Conservation (phyloP, 2,888 invertebrate genomes). For the Teleogryllus oceanicus region DNA sequence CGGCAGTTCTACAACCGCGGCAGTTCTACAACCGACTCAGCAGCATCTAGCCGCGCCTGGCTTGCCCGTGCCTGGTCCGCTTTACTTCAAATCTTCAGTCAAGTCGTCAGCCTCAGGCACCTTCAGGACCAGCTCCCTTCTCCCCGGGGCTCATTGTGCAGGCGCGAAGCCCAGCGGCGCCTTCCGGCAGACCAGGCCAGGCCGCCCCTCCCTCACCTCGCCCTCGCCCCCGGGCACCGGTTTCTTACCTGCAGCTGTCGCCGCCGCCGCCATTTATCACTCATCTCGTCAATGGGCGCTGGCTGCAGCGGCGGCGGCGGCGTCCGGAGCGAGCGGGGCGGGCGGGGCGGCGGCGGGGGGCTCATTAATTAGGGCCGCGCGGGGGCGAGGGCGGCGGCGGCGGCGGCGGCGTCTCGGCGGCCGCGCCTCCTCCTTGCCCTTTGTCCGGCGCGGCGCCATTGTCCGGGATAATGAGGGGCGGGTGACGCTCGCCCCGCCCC, state of each 20-base stretch:
- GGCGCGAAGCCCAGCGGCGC: too few relatives aligned
- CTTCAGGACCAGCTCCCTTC: too few relatives aligned
- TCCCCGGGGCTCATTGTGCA: too few relatives aligned
- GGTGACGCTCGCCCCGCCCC: not conserved
- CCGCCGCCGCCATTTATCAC: slow-evolving; percentile 7
- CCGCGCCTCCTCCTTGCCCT: not conserved
- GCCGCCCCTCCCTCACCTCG: not conserved
- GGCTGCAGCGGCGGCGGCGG: not conserved
- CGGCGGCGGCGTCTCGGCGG: not conserved
- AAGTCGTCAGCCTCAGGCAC: too few relatives aligned
- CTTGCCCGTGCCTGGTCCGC: too few relatives aligned
- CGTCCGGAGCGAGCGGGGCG: too few relatives aligned
- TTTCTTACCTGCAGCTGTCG: slow-evolving; percentile 18
- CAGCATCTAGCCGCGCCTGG: too few relatives aligned
- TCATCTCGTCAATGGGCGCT: slow-evolving; percentile 12
- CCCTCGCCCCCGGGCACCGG: not conserved
- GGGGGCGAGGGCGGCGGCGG: not conserved
- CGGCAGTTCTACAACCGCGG: too few relatives aligned
- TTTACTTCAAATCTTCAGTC: too few relatives aligned
- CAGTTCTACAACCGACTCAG: too few relatives aligned
- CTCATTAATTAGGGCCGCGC: not conserved
- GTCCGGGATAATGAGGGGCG: slow-evolving; percentile 2
- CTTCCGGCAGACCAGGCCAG: too few relatives aligned
- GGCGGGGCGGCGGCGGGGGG: not conserved
- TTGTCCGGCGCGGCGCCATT: not conserved